Conservation (phyloP, 2,888 invertebrate genomes). For the Allacma fusca region DNA sequence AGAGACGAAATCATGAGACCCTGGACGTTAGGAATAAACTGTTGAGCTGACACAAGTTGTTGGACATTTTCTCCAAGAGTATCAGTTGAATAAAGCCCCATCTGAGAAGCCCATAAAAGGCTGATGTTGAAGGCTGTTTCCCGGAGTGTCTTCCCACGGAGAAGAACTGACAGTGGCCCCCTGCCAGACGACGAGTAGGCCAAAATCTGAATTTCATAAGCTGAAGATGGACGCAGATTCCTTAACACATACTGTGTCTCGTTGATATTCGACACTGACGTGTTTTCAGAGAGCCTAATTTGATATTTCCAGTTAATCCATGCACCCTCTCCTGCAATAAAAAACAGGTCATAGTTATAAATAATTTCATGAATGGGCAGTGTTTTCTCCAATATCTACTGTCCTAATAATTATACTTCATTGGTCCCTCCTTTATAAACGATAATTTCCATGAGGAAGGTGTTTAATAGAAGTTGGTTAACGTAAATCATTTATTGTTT, state of each 20-base stretch:
- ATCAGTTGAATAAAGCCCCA: constrained; percentile 82
- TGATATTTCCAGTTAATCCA: constrained; percentile 83
- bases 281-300: constrained; percentile 65
- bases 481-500: too few relatives aligned
- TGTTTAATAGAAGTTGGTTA: too few relatives aligned
- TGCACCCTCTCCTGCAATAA: constrained; percentile 69
- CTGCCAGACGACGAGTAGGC: constrained; percentile 78
- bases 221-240: constrained; percentile 66
- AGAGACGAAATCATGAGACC: constrained; percentile 48
- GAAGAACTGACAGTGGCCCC: constrained; percentile 82
- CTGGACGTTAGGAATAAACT: constrained; percentile 30
- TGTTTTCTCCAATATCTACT: too few relatives aligned
- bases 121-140: constrained; percentile 57
- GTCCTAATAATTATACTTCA: too few relatives aligned
- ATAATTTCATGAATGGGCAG: too few relatives aligned
- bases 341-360: too few relatives aligned
- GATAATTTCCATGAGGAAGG: too few relatives aligned
- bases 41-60: constrained; percentile 68
- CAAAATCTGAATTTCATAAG: constrained; percentile 75
- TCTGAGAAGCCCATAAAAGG: constrained; percentile 75
- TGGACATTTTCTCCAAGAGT: constrained; percentile 79
- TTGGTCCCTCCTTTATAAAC: too few relatives aligned
- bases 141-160: constrained; percentile 72
- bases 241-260: constrained; percentile 55
- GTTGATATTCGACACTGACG: constrained; percentile 50